Evolutionary conservation across 2,113 vertebrate species (phyloP).

Genomic region (Globicephala melas): DNA sequence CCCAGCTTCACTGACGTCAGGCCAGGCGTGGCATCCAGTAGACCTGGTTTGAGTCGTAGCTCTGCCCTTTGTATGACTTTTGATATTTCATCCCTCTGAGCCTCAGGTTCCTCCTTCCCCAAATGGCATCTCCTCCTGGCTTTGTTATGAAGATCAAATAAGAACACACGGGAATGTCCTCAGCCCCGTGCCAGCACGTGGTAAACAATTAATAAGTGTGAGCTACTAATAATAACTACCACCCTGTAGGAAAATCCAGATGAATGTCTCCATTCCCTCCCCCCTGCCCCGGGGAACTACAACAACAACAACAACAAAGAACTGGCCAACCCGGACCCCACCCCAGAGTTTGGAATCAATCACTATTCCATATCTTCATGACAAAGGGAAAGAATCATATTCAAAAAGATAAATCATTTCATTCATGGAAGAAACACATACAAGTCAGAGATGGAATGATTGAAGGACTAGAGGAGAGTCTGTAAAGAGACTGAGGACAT

Average conservation of each 20-base stretch:
- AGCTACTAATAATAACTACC: neutral
- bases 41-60: neutral
- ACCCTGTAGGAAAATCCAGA: neutral
- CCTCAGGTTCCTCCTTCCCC: neutral
- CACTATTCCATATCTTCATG: neutral
- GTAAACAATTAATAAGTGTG: neutral
- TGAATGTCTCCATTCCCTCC: neutral
- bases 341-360: neutral
- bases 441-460: neutral
- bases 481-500: neutral
- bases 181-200: neutral
- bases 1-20: neutral
- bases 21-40: neutral
- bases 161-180: neutral
- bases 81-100: neutral
- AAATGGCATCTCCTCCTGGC: neutral
- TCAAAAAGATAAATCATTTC: constrained; percentile 44
- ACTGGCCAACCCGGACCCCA: neutral
- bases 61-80: neutral
- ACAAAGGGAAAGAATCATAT: neutral
- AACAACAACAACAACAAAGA: neutral
- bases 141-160: neutral
- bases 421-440: neutral
- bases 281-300: neutral
- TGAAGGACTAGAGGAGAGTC: neutral